Evolutionary conservation across 2,888 invertebrate genomes (phyloP), one percentile per base, ranked within the genome.

Genomic region (Matsumyia berberina): DNA sequence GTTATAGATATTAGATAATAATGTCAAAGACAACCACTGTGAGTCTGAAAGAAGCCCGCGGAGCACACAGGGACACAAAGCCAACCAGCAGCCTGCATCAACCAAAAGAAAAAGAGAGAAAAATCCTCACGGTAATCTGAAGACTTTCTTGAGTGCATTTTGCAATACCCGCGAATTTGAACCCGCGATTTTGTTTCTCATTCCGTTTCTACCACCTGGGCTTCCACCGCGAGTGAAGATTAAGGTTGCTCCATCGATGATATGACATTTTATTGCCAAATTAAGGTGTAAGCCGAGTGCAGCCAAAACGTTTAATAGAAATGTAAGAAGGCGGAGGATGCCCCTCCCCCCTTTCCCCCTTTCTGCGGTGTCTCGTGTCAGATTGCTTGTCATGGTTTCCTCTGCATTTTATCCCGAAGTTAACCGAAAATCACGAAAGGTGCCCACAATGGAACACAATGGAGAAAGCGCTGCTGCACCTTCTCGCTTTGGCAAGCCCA

Each of bases 1-100:
- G 72, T 83, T 83, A 78, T 42, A 83, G 82, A 83, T 83, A 78
- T 83, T 73, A 83, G 82, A 83, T 83, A 82, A 70, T 76, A 58
- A 49, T 82, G 70, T 77, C 82, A 82, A 66, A 81, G 53, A 67
- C 53, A 35, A 33, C 60, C 60, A 60, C 60, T 39, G 12, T 29
- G 19, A 17, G 17, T 37, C 53, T 39, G 60, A 69, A 62, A 53
- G 53, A 44, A 80, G 35, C 55, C 19, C 37, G 1, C 24, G 24
- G 24, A 24, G 24, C 24, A 24, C 24, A 24, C 1, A 24, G n/a
- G n/a, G 4, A 24, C 11, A 35, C 35, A 60, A 60, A 66, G 37
- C 8, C 29, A 58, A 19, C 49, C 51, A 37, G 44, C 17, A n/a
- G n/a, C 49, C 67, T n/a, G n/a, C n/a, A n/a, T n/a, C n/a, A n/a